Base-by-base conservation (phyloP, 1,140 invertebrate species). In the Rhynchophorus ferrugineus region DNA sequence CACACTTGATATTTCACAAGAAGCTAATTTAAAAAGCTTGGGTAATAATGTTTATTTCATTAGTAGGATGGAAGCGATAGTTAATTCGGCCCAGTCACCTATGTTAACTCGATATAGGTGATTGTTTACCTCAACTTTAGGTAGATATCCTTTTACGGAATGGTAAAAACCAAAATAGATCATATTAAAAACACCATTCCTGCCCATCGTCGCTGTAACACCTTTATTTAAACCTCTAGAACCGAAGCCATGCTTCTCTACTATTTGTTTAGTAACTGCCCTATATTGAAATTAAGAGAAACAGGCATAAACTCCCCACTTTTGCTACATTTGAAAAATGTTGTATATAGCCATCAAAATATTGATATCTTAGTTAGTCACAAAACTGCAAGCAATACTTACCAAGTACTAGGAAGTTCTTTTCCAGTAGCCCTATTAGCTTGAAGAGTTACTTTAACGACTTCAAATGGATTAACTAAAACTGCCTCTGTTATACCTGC, bases 91-190 rank as follows among this genome's bases (percentile, higher is more conserved):
- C n/a, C n/a, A n/a, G n/a, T n/a, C n/a, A n/a, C n/a, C n/a, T n/a
- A n/a, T n/a, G n/a, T n/a, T n/a, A n/a, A n/a, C n/a, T n/a, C n/a
- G 11, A 29, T 29, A 6, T 29, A 29, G 24, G 14, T 3, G 3
- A 37, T 29, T 44, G 37, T n/a, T n/a, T 54, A 76, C 85, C 68
- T 86, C 66, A 62, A 75, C 77, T 64, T 82, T 76, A 13, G 88
- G 85, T 46, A 91, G 65, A 61, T 77, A 75, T 29, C 79, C 81
- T 75, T 91, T 93, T 1, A 93, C 81, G 56, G 88, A 90, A 74
- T 95, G 89, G 71, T 95, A 95, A 68, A 94, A 90, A 20, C 92
- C 89, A 65, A 96, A 95, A 69, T 95, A 95, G 41, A 94, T 78
- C 78, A 88, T 87, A 71, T 96, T 96, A 65, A 93, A 95, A 2